These are phyloP conservation scores for Pachydiplax longipennis DNA, from an alignment of 2,888 invertebrate genomes.

Conservation along the genomic window DNA sequence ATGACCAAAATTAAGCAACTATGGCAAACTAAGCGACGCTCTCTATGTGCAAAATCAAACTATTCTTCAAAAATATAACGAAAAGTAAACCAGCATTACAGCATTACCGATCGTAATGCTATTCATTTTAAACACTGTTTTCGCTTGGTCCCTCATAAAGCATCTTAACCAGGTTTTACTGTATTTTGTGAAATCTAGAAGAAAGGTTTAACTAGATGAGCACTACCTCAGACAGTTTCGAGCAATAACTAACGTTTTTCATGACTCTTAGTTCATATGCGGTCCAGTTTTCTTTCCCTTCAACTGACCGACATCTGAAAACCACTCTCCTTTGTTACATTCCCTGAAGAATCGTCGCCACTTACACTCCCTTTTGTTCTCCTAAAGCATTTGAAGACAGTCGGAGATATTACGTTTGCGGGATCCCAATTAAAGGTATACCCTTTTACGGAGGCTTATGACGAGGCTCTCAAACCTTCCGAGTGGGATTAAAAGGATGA, in stretches of 20 bases:
- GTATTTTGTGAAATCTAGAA: no score
- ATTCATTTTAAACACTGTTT: no score
- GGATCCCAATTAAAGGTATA: neutral
- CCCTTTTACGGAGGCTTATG: neutral
- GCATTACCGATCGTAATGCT: no score
- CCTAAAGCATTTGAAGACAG: neutral
- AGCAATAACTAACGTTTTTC: neutral
- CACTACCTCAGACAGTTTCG: neutral
- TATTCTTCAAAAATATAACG: no score
- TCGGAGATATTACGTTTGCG: neutral
- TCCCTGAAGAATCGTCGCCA: neutral
- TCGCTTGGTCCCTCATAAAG: no score
- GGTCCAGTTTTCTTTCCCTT: neutral
- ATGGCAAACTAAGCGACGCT: no score
- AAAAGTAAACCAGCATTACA: no score
- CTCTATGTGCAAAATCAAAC: no score
- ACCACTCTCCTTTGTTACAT: neutral
- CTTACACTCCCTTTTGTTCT: neutral
- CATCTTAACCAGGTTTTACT: no score
- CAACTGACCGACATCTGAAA: neutral
- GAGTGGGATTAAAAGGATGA: neutral
- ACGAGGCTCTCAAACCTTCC: neutral
- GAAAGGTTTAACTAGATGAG: no score
- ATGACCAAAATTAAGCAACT: no score
- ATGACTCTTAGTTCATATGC: neutral